These are phyloP conservation scores for Atrina japonica DNA, from an alignment of 2,888 invertebrate genomes.

Conservation along the genomic window DNA sequence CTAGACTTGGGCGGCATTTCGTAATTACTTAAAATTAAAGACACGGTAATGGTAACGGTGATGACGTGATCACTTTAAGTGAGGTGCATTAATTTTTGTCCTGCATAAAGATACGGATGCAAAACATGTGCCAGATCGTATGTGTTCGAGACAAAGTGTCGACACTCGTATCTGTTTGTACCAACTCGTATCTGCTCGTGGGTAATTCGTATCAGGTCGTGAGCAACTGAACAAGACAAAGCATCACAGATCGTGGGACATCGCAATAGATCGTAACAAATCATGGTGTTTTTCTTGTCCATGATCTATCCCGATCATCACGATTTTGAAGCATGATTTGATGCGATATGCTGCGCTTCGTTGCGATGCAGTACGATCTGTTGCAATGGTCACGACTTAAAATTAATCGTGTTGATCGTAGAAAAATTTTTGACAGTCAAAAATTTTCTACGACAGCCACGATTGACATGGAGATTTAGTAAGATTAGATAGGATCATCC, in stretches of 20 bases:
- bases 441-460: too few relatives aligned
- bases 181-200: not conserved
- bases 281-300: not conserved
- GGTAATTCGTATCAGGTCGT: not conserved
- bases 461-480: too few relatives aligned
- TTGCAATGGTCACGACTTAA: too few relatives aligned
- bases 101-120: not conserved
- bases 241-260: not conserved
- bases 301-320: too few relatives aligned
- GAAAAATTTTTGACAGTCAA: too few relatives aligned
- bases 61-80: too few relatives aligned
- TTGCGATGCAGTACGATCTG: too few relatives aligned
- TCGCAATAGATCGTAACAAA: constrained; percentile 12
- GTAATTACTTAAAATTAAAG: not conserved
- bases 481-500: too few relatives aligned
- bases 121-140: not conserved
- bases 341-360: too few relatives aligned
- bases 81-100: not conserved
- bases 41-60: too few relatives aligned
- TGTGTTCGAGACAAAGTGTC: constrained; percentile 7
- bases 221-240: constrained; percentile 6
- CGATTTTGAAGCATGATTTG: too few relatives aligned
- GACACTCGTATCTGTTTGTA: constrained; percentile 1
- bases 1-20: constrained; percentile 7
- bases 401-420: too few relatives aligned